These are phyloP conservation scores for Thamnaconus septentrionalis DNA, from an alignment of 2,113 vertebrate genomes.

Conservation along the genomic window DNA sequence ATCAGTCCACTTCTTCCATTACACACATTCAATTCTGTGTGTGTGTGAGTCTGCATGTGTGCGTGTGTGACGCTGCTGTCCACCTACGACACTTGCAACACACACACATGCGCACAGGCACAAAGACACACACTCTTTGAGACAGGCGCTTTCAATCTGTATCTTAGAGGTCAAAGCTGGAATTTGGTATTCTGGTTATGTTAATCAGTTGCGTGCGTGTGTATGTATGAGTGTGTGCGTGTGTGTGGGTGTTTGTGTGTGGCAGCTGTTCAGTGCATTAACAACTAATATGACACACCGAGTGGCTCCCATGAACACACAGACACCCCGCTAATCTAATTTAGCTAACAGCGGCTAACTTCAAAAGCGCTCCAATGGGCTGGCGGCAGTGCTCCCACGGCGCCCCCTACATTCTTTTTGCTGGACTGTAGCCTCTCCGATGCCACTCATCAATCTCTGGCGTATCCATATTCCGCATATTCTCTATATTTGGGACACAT, in stretches of 20 bases:
- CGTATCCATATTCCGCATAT: constrained; percentile 1
- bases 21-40: constrained; percentile 44
- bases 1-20: constrained; percentile 72
- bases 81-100: constrained; percentile 4
- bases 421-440: constrained; percentile 9
- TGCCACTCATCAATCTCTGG: constrained; percentile 24
- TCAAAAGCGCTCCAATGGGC: constrained; percentile 15
- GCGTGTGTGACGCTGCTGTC: not conserved
- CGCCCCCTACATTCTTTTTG: too few relatives aligned
- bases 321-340: constrained; percentile 63
- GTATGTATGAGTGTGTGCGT: constrained; percentile 10
- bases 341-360: constrained; percentile 48
- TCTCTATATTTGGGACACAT: constrained; percentile 51
- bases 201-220: constrained; percentile 22
- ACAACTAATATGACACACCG: constrained; percentile 62
- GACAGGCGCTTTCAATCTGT: constrained; percentile 51
- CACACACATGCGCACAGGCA: not conserved
- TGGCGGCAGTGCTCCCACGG: too few relatives aligned
- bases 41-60: constrained; percentile 6
- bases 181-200: constrained; percentile 50
- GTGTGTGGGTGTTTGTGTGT: constrained; percentile 36
- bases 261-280: constrained; percentile 73
- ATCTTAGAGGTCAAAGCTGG: constrained; percentile 36
- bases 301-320: constrained; percentile 39
- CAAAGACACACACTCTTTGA: constrained; percentile 3